Percentiles rank a stretch among this genome's conserved stretches.
phyloP scores from a whole-genome alignment of 2,888 invertebrate species.

The Leuctra nigra region DNA sequence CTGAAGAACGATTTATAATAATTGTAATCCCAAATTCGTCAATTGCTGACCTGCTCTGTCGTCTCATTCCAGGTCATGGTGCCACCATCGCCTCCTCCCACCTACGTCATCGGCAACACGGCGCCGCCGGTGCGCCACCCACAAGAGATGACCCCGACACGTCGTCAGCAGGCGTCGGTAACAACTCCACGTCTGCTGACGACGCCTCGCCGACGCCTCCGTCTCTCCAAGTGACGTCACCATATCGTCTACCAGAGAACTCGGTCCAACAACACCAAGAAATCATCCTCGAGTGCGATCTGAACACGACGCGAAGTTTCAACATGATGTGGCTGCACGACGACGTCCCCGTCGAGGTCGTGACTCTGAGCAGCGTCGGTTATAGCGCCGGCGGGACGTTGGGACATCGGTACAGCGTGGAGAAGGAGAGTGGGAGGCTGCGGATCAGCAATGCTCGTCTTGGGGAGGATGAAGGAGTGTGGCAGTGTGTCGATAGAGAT shows the following conservation, averaged over 20 bases:
- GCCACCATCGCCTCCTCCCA: constrained; percentile 20
- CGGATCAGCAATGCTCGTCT: constrained; percentile 50
- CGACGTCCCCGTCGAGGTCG: neutral
- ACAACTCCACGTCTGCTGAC: neutral
- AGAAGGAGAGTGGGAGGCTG: constrained; percentile 42
- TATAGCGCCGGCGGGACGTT: neutral
- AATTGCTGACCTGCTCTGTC: no score
- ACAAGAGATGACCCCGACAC: constrained; percentile 9
- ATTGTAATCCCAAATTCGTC: no score
- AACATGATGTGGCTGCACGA: constrained; percentile 13
- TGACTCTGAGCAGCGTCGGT: neutral
- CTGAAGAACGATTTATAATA: no score
- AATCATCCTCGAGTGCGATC: neutral
- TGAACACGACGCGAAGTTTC: neutral
- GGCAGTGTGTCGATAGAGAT: constrained; percentile 62
- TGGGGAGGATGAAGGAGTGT: constrained; percentile 62
- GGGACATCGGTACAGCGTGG: constrained; percentile 38
- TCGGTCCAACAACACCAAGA: constrained; percentile 7
- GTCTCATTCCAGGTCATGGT: constrained; percentile 19
- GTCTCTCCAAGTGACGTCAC: neutral
- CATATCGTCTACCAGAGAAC: neutral
- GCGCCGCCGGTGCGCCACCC: neutral
- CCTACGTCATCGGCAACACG: constrained; percentile 21
- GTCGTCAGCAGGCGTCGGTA: neutral
- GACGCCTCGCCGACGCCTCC: neutral